These are phyloP conservation scores for Tichodroma muraria DNA, from an alignment of 2,113 vertebrate species.

Conservation along the genomic window DNA sequence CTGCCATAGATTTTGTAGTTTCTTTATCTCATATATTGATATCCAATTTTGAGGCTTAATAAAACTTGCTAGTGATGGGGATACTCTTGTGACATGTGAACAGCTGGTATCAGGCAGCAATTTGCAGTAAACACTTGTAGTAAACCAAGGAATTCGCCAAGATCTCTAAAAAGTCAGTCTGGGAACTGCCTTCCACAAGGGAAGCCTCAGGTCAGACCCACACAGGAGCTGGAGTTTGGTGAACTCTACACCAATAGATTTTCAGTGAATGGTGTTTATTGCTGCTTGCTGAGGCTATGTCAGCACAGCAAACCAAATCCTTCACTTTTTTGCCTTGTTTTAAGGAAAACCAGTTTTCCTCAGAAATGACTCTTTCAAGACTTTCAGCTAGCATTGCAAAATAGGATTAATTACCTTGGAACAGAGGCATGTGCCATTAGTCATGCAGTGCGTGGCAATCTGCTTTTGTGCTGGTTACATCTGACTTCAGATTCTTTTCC, in stretches of 20 bases:
- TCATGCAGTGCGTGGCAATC: conserved; percentile 47
- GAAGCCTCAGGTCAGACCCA: background rate
- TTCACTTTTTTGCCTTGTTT: background rate
- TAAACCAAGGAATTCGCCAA: background rate
- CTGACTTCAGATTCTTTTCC: background rate
- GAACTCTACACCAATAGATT: background rate
- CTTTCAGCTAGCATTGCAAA: background rate
- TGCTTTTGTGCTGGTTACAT: conserved; percentile 41
- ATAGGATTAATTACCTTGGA: conserved; percentile 69
- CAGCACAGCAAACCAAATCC: background rate
- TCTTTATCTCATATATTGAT: background rate
- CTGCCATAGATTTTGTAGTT: background rate
- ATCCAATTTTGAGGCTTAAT: background rate
- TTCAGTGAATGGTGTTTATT: background rate
- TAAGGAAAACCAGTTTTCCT: background rate
- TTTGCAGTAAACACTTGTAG: background rate
- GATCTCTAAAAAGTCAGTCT: background rate
- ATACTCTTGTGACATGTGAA: background rate
- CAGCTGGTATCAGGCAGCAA: background rate
- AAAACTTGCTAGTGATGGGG: background rate
- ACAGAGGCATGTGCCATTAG: conserved; percentile 51
- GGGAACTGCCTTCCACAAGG: background rate
- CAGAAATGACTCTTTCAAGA: background rate
- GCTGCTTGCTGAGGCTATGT: background rate
- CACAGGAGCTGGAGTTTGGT: background rate